Evolutionary conservation across 2,888 invertebrate species (phyloP).

Genomic region (Dynastes hyllus): DNA sequence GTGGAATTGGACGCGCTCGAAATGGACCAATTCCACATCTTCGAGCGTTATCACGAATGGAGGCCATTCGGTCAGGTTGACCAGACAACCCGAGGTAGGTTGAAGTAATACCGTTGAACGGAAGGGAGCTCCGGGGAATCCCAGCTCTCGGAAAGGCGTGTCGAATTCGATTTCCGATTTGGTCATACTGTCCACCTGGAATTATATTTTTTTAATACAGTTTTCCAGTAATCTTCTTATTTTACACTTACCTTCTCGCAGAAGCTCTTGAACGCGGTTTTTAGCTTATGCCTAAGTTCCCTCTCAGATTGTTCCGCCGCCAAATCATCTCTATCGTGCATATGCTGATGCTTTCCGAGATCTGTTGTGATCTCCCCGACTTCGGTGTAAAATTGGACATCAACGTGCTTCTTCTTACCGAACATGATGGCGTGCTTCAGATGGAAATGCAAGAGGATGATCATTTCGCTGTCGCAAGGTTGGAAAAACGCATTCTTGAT

Average conservation of each 20-base stretch:
- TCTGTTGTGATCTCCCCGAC: slow-evolving; percentile 99
- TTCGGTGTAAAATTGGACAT: slow-evolving; percentile 99
- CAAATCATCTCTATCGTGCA: slow-evolving; percentile 99
- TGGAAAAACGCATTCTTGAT: slow-evolving; percentile 99
- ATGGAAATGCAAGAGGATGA: slow-evolving; percentile 98
- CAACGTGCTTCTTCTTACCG: slow-evolving; percentile 97
- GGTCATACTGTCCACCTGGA: slow-evolving; percentile 89
- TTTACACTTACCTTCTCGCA: slow-evolving; percentile 86
- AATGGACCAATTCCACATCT: slow-evolving; percentile 98
- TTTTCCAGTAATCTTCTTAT: too few species aligned
- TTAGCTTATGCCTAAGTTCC: slow-evolving; percentile 96
- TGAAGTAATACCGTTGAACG: slow-evolving; percentile 96
- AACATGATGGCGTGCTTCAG: slow-evolving; percentile 99
- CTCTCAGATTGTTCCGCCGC: slow-evolving; percentile 99
- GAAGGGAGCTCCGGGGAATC: slow-evolving; percentile 98
- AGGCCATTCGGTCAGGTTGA: slow-evolving; percentile 99
- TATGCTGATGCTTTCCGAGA: slow-evolving; percentile 99
- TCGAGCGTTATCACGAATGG: slow-evolving; percentile 98
- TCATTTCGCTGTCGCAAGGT: slow-evolving; percentile 99
- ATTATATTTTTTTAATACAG: too few species aligned
- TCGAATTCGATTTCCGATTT: slow-evolving; percentile 99
- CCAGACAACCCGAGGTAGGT: slow-evolving; percentile 98
- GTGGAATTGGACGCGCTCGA: slow-evolving; percentile 98
- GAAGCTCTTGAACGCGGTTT: slow-evolving; percentile 98
- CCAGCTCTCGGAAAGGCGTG: slow-evolving; percentile 97